Evolutionary conservation across 2,113 vertebrate species (phyloP).

Genomic region (Antigone vipio): DNA sequence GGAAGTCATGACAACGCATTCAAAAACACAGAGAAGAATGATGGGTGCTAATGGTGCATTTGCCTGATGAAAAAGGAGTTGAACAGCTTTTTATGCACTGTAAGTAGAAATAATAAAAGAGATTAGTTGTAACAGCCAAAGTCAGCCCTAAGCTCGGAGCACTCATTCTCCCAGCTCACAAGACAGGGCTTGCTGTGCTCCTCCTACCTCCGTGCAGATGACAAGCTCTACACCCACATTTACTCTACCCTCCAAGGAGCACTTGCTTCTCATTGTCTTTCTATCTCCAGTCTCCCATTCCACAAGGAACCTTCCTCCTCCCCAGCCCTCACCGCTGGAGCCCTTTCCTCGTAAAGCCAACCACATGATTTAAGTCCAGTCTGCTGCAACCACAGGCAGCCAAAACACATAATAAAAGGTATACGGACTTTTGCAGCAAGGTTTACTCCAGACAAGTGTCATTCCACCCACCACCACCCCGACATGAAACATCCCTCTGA

Average conservation of each 20-base stretch:
- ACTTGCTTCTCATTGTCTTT: not conserved
- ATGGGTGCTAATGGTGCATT: not conserved
- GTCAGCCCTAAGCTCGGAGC: not conserved
- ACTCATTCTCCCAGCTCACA: not conserved
- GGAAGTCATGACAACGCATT: not conserved
- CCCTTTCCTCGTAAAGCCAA: not conserved
- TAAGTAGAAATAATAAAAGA: not conserved
- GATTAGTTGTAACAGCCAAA: not conserved
- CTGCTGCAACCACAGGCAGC: not conserved
- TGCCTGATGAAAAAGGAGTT: not conserved
- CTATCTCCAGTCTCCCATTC: not conserved
- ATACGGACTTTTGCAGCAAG: not conserved
- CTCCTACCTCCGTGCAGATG: not conserved
- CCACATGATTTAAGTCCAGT: not conserved
- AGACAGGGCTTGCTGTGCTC: not conserved
- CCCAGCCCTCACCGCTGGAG: not conserved
- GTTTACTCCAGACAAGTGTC: not conserved
- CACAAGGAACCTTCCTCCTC: not conserved
- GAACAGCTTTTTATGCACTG: not conserved
- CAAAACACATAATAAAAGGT: rapidly evolving
- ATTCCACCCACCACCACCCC: rapidly evolving
- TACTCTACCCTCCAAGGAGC: not conserved
- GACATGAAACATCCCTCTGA: not conserved
- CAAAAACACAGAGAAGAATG: not conserved
- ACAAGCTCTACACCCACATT: not conserved